Conservation (phyloP, 2,888 invertebrate genomes). For the Mimas tiliae region DNA sequence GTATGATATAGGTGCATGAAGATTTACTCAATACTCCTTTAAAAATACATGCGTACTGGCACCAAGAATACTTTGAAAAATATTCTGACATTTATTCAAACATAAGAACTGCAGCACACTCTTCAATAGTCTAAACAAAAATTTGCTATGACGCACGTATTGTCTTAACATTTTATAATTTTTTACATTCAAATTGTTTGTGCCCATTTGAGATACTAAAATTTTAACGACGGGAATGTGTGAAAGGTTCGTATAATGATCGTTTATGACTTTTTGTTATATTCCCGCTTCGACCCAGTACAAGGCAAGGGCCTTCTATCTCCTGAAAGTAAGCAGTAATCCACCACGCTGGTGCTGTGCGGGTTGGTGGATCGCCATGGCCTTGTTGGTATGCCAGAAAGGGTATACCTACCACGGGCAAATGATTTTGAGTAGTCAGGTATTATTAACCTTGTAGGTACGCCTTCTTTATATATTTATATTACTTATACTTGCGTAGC, state of each 20-base stretch:
- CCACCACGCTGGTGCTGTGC: no score
- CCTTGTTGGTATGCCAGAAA: no score
- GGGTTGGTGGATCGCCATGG: no score
- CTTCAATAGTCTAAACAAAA: slow-evolving; percentile 41
- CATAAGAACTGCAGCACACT: slow-evolving; percentile 32
- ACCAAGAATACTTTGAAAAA: slow-evolving; percentile 14
- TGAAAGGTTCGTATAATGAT: slow-evolving; percentile 25
- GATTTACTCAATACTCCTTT: neutral
- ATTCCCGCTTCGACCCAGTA: neutral
- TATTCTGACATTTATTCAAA: slow-evolving; percentile 28
- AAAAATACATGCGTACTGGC: neutral
- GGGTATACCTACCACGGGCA: no score
- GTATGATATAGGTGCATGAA: neutral
- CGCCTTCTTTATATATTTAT: no score
- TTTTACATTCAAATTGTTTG: slow-evolving; percentile 29
- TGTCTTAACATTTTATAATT: slow-evolving; percentile 27
- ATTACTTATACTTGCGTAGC: no score
- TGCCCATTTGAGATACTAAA: slow-evolving; percentile 26
- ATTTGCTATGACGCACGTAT: slow-evolving; percentile 38
- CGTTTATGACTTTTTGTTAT: neutral
- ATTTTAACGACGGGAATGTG: slow-evolving; percentile 25
- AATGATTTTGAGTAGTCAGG: no score
- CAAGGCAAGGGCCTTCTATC: no score
- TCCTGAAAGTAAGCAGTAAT: no score
- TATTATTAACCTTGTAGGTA: no score